phyloP scores from a whole-genome alignment of 2,888 invertebrate species.

The Periphyllus acericola region DNA sequence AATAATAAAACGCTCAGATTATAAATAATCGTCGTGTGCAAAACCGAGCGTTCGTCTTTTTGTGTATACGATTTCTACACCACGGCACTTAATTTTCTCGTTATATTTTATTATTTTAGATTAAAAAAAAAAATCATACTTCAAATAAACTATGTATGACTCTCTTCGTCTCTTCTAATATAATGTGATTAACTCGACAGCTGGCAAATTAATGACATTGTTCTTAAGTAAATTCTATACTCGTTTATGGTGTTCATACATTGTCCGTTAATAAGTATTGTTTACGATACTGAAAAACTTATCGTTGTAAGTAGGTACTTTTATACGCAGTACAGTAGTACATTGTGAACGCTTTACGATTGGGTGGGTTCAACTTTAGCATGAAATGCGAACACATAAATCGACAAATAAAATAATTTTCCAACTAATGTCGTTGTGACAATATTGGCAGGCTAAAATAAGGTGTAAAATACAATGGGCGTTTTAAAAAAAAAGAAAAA shows the following conservation, averaged over 20 bases:
- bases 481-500: no score
- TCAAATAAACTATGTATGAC: background rate
- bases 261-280: background rate
- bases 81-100: slow-evolving; percentile 24
- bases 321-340: no score
- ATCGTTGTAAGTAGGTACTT: no score
- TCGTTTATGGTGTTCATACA: background rate
- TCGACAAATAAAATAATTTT: no score
- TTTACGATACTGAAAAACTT: no score
- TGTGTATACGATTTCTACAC: slow-evolving; percentile 35
- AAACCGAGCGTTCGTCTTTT: slow-evolving; percentile 39
- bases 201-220: background rate
- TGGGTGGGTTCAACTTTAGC: background rate
- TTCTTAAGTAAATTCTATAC: background rate
- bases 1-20: slow-evolving; percentile 53
- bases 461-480: no score
- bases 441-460: no score
- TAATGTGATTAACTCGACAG: background rate
- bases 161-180: no score
- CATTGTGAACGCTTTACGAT: background rate
- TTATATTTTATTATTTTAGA: background rate
- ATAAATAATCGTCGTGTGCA: slow-evolving; percentile 61
- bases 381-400: no score
- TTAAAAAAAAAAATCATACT: background rate
- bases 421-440: no score